A percentile compares a stretch with the other conserved stretches of the same genome.
Conservation (phyloP, 1,140 invertebrate species). For the Chionoecetes opilio region DNA sequence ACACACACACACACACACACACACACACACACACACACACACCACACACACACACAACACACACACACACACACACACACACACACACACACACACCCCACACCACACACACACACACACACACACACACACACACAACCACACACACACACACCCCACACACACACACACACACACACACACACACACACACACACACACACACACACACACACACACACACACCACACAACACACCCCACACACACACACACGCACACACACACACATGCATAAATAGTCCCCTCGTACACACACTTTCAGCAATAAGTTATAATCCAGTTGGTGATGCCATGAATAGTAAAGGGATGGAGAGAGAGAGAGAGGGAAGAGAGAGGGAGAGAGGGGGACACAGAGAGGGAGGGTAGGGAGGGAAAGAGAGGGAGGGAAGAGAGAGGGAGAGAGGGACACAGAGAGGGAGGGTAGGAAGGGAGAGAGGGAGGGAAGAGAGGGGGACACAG, state of each 20-base stretch:
- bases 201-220: conserved; percentile 11
- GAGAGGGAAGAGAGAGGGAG: conserved; percentile 21
- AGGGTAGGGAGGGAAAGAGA: background rate
- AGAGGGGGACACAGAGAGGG: background rate
- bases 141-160: conserved; percentile 18
- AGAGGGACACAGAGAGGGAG: too few species aligned
- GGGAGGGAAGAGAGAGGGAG: background rate
- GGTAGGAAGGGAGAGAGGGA: too few species aligned
- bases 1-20: conserved; percentile 8
- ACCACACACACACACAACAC: too few species aligned
- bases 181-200: conserved; percentile 8
- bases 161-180: conserved; percentile 6
- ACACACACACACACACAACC: background rate
- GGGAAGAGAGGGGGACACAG: background rate
- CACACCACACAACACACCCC: too few species aligned
- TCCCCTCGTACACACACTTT: background rate
- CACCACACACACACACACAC: conserved; percentile 13
- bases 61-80: conserved; percentile 9
- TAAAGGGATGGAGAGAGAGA: background rate
- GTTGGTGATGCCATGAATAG: background rate
- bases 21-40: conserved; percentile 8
- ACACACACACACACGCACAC: conserved; percentile 2
- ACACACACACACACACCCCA: background rate
- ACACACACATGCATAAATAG: background rate
- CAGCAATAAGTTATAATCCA: background rate